Base-by-base conservation (phyloP, 2,113 vertebrate species). In the Neopipo cinnamomea region DNA sequence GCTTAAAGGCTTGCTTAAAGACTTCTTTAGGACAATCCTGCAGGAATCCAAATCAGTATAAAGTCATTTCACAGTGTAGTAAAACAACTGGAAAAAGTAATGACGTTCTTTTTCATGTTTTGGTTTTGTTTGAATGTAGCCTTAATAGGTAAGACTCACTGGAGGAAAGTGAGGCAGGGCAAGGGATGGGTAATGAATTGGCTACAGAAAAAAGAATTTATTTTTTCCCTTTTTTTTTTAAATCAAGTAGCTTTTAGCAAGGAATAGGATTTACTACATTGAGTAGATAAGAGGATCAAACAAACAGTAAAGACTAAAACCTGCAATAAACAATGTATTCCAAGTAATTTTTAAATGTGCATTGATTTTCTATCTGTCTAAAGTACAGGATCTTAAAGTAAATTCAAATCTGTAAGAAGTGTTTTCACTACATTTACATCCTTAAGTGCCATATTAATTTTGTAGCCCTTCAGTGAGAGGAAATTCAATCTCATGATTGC, bases 401-500 rank as follows among this genome's bases (percentile, higher is more conserved):
- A 91, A 94, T 76, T 89, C 50, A 80, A 89, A 93, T 89, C 22
- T 93, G 14, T 24, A 91, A 30, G 39, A 92, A 92, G 41, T 86
- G 79, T 92, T 97, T 94, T 96, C 83, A 63, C 22, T 83, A 53
- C 61, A 94, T 91, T 92, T 91, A 95, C 65, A 94, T 90, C 68
- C 35, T 61, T 53, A 88, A 96, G 93, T 95, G 65, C 20, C 44
- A 59, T 74, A 93, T 88, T 95, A 93, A 95, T 93, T 95, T 93
- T 90, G 82, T 73, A 88, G 82, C 78, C 94, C 85, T 93, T 63
- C 90, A 92, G 94, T 86, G 61, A 93, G 35, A 91, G 67, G 55
- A 96, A 94, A 92, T 71, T 83, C 85, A 84, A 66, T 72, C 83
- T 71, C 58, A 68, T 88, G 80, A 95, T 87, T 93, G 61, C 68